Percentiles rank a stretch among this genome's conserved stretches.
Evolutionary conservation across 2,888 invertebrate genomes (phyloP).

Genomic region (Tridacna gigas): DNA sequence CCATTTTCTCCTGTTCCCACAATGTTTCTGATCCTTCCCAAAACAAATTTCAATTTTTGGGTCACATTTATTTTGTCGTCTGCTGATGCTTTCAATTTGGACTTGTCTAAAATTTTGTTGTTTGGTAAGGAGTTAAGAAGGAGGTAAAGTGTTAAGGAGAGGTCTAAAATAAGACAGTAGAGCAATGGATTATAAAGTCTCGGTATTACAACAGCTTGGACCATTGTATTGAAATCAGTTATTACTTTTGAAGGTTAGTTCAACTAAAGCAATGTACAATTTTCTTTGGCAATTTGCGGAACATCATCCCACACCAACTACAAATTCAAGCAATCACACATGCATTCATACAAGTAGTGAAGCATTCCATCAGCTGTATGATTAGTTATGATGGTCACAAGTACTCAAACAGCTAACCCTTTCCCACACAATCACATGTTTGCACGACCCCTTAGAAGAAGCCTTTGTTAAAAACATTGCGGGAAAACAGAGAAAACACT

Average conservation of each 20-base stretch:
- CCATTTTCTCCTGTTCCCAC: too few relatives aligned
- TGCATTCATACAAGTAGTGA: neutral
- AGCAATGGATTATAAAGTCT: neutral
- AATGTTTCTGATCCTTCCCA: too few relatives aligned
- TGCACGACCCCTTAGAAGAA: neutral
- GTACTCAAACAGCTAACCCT: neutral
- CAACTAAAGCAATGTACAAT: constrained; percentile 23
- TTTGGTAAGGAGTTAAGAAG: too few relatives aligned
- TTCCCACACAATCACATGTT: neutral
- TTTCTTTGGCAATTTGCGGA: constrained; percentile 43
- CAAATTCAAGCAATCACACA: neutral
- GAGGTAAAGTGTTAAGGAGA: too few relatives aligned
- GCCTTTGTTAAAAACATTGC: neutral
- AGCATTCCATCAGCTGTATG: too few relatives aligned
- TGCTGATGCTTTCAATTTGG: too few relatives aligned
- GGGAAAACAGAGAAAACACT: too few relatives aligned
- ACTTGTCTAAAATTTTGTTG: too few relatives aligned
- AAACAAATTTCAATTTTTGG: too few relatives aligned
- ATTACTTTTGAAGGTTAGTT: constrained; percentile 4
- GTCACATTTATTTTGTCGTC: too few relatives aligned
- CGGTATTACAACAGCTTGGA: neutral
- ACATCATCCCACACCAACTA: constrained; percentile 14
- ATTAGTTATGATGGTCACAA: too few relatives aligned
- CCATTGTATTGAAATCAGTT: neutral
- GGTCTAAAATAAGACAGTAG: too few relatives aligned